Percentiles rank a stretch among this genome's conserved stretches.
Conservation (phyloP, 2,888 invertebrate species). For the Drosophila meridiana region DNA sequence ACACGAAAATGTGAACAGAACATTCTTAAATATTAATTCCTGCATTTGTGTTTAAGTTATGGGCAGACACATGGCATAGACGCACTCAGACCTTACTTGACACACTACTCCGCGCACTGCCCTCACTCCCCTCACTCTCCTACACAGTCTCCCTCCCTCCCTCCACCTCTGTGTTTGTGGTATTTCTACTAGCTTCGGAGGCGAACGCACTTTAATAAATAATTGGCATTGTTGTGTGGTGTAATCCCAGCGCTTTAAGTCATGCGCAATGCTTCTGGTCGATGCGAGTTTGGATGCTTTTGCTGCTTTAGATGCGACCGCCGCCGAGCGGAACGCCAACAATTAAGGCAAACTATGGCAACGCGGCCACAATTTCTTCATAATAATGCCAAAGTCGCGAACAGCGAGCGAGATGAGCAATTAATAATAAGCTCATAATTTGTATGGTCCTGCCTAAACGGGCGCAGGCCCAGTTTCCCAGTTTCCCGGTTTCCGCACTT, state of each 20-base stretch:
- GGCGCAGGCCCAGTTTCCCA: constrained; percentile 35
- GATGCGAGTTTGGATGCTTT: constrained; percentile 5
- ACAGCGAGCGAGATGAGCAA: constrained; percentile 62
- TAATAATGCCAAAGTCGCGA: constrained; percentile 61
- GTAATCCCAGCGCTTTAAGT: constrained; percentile 66
- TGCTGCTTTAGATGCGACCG: constrained; percentile 37
- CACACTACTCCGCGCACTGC: background rate
- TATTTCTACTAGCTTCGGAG: constrained; percentile 29
- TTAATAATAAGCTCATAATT: constrained; percentile 85
- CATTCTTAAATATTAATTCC: constrained; percentile 74
- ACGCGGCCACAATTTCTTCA: constrained; percentile 71
- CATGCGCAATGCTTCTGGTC: constrained; percentile 9
- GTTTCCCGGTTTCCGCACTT: constrained; percentile 3
- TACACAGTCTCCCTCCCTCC: background rate
- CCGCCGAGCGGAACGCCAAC: constrained; percentile 72
- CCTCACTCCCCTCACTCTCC: background rate
- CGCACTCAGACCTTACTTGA: constrained; percentile 3
- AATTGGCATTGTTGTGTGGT: constrained; percentile 74
- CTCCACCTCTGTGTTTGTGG: constrained; percentile 7
- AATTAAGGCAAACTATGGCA: constrained; percentile 78
- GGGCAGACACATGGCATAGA: constrained; percentile 44
- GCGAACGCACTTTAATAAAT: constrained; percentile 76
- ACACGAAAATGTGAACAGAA: constrained; percentile 28
- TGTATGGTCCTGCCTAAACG: constrained; percentile 71
- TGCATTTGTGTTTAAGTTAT: constrained; percentile 73